Conservation (phyloP, 2,888 invertebrate genomes). For the Cryptops parisi region DNA sequence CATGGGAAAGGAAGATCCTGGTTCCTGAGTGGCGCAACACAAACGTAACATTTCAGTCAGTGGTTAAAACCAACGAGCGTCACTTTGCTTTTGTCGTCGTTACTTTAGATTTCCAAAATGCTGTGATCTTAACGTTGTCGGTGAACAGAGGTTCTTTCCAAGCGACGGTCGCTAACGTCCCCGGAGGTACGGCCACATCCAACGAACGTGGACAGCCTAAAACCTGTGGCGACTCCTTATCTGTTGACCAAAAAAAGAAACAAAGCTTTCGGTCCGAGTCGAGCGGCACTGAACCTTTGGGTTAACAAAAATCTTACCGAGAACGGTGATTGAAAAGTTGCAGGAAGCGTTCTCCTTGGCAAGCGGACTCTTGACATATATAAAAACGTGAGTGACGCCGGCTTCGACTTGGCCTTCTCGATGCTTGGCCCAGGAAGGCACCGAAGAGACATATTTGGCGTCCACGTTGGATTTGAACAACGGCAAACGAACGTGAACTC, state of each 20-base stretch:
- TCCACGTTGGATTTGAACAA: not conserved
- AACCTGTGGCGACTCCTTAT: not conserved
- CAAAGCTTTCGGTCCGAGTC: not conserved
- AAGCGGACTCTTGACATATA: not conserved
- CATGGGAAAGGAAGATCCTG: not conserved
- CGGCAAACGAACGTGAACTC: not conserved
- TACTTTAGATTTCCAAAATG: slow-evolving; percentile 1
- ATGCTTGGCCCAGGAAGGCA: not conserved
- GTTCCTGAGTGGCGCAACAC: not conserved
- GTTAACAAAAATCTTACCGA: not conserved
- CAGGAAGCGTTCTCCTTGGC: not conserved
- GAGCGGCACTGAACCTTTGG: not conserved
- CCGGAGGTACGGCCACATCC: not conserved
- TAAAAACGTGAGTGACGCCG: not conserved
- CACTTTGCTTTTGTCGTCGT: too few species aligned
- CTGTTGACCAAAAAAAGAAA: not conserved
- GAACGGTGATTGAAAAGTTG: not conserved
- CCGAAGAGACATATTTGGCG: not conserved
- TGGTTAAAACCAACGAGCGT: too few species aligned
- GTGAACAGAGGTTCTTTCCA: not conserved
- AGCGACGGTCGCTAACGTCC: not conserved
- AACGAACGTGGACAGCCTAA: slow-evolving; percentile 1
- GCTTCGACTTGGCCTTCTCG: not conserved
- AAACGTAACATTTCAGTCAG: too few species aligned
- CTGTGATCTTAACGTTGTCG: not conserved